Evolutionary conservation across 1,140 invertebrate genomes (phyloP), one percentile per base, ranked within the genome.

Genomic region (Halictus rubicundus): DNA sequence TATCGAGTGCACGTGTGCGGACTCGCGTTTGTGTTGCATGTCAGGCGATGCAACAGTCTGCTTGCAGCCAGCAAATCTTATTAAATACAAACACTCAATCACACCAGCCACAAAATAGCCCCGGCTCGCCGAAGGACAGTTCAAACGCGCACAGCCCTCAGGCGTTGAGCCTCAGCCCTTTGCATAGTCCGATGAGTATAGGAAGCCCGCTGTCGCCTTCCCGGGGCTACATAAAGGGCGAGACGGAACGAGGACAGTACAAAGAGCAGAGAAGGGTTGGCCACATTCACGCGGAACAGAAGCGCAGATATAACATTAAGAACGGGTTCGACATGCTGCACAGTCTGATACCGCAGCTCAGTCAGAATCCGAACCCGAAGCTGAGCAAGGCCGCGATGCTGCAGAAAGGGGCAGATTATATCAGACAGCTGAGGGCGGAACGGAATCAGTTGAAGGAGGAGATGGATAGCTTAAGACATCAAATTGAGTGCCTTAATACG

Each of bases 271-370:
- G 96, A 52, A 94, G 97, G 60, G 95, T 95, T 61, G 96, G 97
- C 42, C 99, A 99, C 92, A 97, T 99, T 79, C 98, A 99, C 91
- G 98, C 99, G 0, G 99, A 99, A 91, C 98, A 99, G 93, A 99
- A 99, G 92, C 95, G 99, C n/a, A 95, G 99, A 57, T 98, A 97
- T 90, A 99, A 99, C 90, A 99, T 99, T 83, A 99, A 99, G 94
- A 98, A 97, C 93, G 98, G 98, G 37, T 99, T 99, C 93, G 98
- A 99, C 92, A 96, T 96, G 90, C 94, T 99, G 72, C 97, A 99
- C 91, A 96, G 96, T 77, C 94, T 99, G n/a, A 98, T 99, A 89
- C 98, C 98, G 23, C 96, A 97, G 81, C 94, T 99, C 19, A 97
- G 95, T 92, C 96, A 97, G 87, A 99, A 98, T 93, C 97, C 98